These are phyloP conservation scores for Dissostichus mawsoni DNA, from an alignment of 2,113 vertebrate species.

Conservation along the genomic window DNA sequence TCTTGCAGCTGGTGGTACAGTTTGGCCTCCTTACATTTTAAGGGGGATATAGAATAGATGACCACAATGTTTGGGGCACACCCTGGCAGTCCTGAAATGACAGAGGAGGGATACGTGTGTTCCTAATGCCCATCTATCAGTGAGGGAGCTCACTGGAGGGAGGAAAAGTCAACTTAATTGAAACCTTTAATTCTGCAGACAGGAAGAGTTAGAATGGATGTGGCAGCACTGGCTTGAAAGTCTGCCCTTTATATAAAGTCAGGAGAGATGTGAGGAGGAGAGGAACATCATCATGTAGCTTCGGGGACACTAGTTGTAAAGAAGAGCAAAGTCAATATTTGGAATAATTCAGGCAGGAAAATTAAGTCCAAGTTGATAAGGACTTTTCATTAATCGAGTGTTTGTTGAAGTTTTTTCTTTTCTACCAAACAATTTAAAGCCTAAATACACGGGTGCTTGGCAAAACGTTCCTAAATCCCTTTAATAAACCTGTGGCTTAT, in stretches of 20 bases:
- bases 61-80: conserved; percentile 51
- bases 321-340: conserved; percentile 11
- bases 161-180: conserved; percentile 37
- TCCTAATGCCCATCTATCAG: conserved; percentile 37
- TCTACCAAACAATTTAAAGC: background rate
- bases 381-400: background rate
- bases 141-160: conserved; percentile 14
- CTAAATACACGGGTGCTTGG: background rate
- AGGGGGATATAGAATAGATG: conserved; percentile 7
- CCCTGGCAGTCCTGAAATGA: conserved; percentile 57
- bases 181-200: conserved; percentile 53
- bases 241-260: conserved; percentile 36
- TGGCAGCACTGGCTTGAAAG: conserved; percentile 30
- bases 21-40: conserved; percentile 30
- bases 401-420: background rate
- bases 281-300: conserved; percentile 12
- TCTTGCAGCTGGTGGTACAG: conserved; percentile 28
- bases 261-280: conserved; percentile 4
- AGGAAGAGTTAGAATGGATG: conserved; percentile 31
- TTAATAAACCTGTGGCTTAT: background rate
- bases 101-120: conserved; percentile 39
- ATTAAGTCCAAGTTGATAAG: background rate
- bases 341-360: conserved; percentile 19
- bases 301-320: background rate
- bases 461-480: background rate